Evolutionary conservation across 2,888 invertebrate genomes (phyloP).

Genomic region (Lordiphosa fenestrarum): DNA sequence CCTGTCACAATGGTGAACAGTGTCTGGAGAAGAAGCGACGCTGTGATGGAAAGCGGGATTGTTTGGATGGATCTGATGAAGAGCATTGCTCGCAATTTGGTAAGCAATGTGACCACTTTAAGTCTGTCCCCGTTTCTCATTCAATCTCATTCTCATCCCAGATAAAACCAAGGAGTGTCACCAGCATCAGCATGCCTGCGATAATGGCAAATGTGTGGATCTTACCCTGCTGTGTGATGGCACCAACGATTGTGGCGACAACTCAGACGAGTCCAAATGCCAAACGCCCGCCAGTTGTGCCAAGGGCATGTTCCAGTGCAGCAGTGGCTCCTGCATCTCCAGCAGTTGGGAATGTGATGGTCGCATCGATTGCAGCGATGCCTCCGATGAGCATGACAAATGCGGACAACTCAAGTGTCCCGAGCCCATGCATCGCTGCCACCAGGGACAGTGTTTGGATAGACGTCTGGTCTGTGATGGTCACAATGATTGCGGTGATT

Average conservation of each 20-base stretch:
- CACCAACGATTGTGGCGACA: slow-evolving; percentile 82
- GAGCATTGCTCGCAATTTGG: slow-evolving; percentile 81
- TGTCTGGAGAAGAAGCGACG: slow-evolving; percentile 81
- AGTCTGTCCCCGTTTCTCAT: background rate
- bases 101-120: slow-evolving; percentile 32
- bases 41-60: slow-evolving; percentile 82
- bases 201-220: slow-evolving; percentile 81
- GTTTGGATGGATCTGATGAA: slow-evolving; percentile 83
- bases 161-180: slow-evolving; percentile 79
- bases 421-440: slow-evolving; percentile 79
- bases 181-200: slow-evolving; percentile 81
- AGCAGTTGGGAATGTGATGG: slow-evolving; percentile 86
- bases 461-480: slow-evolving; percentile 82
- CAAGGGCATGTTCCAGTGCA: slow-evolving; percentile 83
- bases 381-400: slow-evolving; percentile 86
- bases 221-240: slow-evolving; percentile 82
- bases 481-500: slow-evolving; percentile 83
- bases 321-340: slow-evolving; percentile 86
- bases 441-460: slow-evolving; percentile 83
- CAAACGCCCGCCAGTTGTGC: slow-evolving; percentile 73
- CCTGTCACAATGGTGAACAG: slow-evolving; percentile 81
- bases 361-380: slow-evolving; percentile 87
- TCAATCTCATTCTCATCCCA: slow-evolving; percentile 13
- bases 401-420: slow-evolving; percentile 78
- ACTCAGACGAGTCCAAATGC: slow-evolving; percentile 82